Evolutionary conservation across 2,888 invertebrate species (phyloP).

Genomic region (Hymenopus coronatus): DNA sequence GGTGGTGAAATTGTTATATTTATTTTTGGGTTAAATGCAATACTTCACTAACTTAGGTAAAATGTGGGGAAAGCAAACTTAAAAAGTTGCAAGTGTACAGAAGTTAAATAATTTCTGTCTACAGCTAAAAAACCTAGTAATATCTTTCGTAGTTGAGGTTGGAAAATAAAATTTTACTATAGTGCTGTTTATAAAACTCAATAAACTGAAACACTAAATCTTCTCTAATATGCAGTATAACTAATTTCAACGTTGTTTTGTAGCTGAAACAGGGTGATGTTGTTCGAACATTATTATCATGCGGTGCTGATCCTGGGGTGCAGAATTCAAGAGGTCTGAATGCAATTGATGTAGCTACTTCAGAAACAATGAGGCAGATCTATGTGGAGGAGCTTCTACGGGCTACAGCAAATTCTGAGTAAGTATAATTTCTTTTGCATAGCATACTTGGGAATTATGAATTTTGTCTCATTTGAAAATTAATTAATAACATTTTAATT

Average conservation of each 20-base stretch:
- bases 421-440: conserved; percentile 37
- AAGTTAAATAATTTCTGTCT: too few species aligned
- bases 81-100: too few species aligned
- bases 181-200: not conserved
- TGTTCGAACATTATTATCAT: conserved; percentile 55
- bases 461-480: too few species aligned
- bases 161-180: not conserved
- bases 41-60: too few species aligned
- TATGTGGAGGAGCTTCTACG: conserved; percentile 59
- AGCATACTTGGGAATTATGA: not conserved
- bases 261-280: conserved; percentile 56
- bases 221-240: not conserved
- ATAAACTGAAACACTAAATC: too few species aligned
- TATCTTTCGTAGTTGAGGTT: too few species aligned
- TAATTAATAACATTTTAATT: too few species aligned
- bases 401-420: conserved; percentile 61
- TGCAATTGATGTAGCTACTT: conserved; percentile 53
- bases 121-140: too few species aligned
- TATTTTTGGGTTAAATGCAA: too few species aligned
- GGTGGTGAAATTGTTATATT: too few species aligned
- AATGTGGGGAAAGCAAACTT: too few species aligned
- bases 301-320: conserved; percentile 58
- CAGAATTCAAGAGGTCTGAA: conserved; percentile 55
- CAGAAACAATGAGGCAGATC: conserved; percentile 52
- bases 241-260: conserved; percentile 17